Evolutionary conservation across 1,140 invertebrate species (phyloP), one percentile per base, ranked within the genome.

Genomic region (Drosophila insularis): DNA sequence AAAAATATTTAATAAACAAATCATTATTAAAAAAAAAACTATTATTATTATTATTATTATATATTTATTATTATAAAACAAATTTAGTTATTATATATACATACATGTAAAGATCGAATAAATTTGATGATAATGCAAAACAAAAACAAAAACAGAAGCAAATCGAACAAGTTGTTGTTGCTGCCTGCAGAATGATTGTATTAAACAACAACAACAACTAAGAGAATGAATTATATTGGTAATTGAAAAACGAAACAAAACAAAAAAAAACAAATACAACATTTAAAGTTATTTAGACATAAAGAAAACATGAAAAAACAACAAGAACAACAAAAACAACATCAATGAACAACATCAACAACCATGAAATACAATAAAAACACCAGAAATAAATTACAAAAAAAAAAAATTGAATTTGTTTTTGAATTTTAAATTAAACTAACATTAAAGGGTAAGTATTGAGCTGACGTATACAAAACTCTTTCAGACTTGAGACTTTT

Each of bases 1-100:
- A 82, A 89, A 86, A 82, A 89, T 89, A 87, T 89, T 86, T 87
- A 86, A 82, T 82, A 82, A 87, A 87, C 62, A 81, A 87, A 87
- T 89, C 84, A 87, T 87, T 87, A 87, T 87, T 87, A 87, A 81
- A 84, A 87, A 79, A 84, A 87, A 77, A 82, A 87, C 74, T 87
- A 84, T 84, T 77, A 66, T 78, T 71, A 78, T 78, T 71, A 78
- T 84, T 81, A 85, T 82, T 84, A 84, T 79, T 84, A 84, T 82
- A 71, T 76, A 77, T 76, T 76, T 70, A 76, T 63, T 70, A 55
- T 60, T 76, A 76, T 70, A 74, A 75, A 76, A 78, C 75, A 89
- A 89, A 89, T 87, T 87, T 84, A 87, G 84, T 87, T 87, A 87
- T 87, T 87, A 87, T 74, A 79, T 79, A 76, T 62, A 74, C 65